These are phyloP conservation scores for Chirona hameri DNA, from an alignment of 2,888 invertebrate genomes.

Conservation along the genomic window DNA sequence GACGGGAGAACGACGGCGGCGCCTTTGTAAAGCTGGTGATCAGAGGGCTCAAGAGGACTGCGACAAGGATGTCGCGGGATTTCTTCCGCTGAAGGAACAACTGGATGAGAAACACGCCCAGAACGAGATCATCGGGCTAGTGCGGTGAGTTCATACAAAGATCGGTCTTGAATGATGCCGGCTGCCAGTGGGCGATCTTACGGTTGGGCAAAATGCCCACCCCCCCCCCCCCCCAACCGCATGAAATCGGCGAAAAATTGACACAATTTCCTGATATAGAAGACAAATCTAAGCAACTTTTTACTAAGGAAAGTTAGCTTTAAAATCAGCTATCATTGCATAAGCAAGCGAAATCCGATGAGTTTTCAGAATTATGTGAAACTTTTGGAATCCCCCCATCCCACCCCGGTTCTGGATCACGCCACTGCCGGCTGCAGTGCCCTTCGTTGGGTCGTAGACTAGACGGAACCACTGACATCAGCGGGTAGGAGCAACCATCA, in stretches of 20 bases:
- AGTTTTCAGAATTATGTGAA: no score
- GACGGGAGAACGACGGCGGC: background rate
- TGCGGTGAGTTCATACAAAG: background rate
- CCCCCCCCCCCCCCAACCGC: no score
- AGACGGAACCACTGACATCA: background rate
- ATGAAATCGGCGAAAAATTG: no score
- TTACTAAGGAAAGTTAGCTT: no score
- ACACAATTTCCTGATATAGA: no score
- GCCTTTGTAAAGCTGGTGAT: background rate
- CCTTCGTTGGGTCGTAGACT: background rate
- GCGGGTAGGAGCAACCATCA: background rate
- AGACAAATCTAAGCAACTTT: no score
- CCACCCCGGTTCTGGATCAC: no score
- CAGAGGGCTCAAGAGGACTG: background rate
- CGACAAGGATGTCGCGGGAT: background rate
- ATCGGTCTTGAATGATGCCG: background rate
- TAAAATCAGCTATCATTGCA: no score
- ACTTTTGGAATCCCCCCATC: no score
- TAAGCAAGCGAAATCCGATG: no score
- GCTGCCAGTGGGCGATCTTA: no score
- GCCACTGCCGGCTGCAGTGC: background rate
- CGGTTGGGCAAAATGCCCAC: no score
- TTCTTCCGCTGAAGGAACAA: background rate
- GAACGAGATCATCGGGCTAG: background rate
- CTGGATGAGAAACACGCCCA: background rate